Evolutionary conservation across 2,113 vertebrate species (phyloP), one percentile per base, ranked within the genome.

Genomic region (Speoplatyrhinus poulsoni): DNA sequence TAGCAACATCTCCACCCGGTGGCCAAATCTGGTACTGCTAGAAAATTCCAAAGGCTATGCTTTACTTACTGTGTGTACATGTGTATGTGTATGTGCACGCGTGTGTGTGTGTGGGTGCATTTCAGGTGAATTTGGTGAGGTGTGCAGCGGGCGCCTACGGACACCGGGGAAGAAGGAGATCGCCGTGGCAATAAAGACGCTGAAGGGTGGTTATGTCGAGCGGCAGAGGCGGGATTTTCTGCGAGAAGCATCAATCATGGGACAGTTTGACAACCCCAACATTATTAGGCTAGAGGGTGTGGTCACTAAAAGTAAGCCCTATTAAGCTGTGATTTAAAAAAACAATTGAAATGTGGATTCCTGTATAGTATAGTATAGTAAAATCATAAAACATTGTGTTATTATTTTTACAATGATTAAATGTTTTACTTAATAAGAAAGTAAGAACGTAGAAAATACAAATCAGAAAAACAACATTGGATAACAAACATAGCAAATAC

Each of bases 201-300:
- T 98, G 12, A 98, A 98, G 88, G 95, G 95, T 1, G 96, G 96
- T 36, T 95, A 98, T 0, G 76, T 96, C 76, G 96, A 98, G 82
- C 92, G 93, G 1, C 96, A 98, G 86, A 94, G 96, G 80, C 93
- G 93, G 84, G 96, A 98, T 88, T 98, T 98, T 89, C 91, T 98
- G 69, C 91, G 96, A 56, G 96, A 98, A 89, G 96, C 96, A 0
- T 96, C 95, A 66, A 98, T 98, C 85, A 98, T 98, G 96, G 96
- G 96, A 67, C 96, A 98, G 66, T 98, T 97, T 84, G 96, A 98
- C 83, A 95, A 98, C 70, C 95, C 96, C 58, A 98, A 98, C 68
- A 97, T 98, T 74, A 96, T 98, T 82, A 93, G 95, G 26, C 92
- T 98, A 47, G 96, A 97, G 89, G 96, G 96, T 33, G 96, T 98